These are phyloP conservation scores for Felis catus DNA, from an alignment of 2,113 vertebrate genomes.

Conservation along the genomic window DNA sequence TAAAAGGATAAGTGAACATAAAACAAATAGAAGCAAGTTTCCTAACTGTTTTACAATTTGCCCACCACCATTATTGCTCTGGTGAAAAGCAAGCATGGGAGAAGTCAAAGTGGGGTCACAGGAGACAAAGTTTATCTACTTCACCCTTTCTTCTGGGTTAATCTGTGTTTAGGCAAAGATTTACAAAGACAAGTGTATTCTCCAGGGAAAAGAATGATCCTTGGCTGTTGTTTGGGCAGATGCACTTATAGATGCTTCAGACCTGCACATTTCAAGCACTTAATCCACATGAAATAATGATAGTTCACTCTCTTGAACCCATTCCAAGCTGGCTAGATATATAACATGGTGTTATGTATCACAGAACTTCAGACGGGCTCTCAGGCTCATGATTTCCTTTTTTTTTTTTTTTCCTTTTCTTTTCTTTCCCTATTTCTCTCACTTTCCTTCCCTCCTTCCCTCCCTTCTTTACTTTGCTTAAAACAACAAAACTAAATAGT, in stretches of 20 bases:
- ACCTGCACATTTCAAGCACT: slow-evolving; percentile 27
- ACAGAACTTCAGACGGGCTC: neutral
- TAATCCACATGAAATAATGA: slow-evolving; percentile 44
- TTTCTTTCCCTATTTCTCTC: neutral
- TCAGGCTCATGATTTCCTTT: neutral
- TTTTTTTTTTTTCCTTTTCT: neutral
- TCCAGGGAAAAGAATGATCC: slow-evolving; percentile 1
- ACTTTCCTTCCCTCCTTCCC: neutral
- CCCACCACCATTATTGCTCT: neutral
- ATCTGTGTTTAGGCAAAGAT: neutral
- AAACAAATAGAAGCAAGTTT: neutral
- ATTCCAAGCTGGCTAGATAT: neutral
- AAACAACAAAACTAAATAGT: neutral
- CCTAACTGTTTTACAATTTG: neutral
- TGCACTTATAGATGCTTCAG: neutral
- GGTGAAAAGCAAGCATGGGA: neutral
- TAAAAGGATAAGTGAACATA: neutral
- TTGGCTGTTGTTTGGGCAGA: slow-evolving; percentile 26
- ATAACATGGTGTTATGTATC: neutral
- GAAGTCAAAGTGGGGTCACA: neutral
- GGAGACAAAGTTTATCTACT: neutral
- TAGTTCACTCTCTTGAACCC: neutral
- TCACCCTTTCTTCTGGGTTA: neutral
- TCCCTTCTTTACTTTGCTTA: neutral
- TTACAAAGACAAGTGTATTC: neutral